Conservation (phyloP, 2,797 vertebrate species). For the Pristis pectinata region DNA sequence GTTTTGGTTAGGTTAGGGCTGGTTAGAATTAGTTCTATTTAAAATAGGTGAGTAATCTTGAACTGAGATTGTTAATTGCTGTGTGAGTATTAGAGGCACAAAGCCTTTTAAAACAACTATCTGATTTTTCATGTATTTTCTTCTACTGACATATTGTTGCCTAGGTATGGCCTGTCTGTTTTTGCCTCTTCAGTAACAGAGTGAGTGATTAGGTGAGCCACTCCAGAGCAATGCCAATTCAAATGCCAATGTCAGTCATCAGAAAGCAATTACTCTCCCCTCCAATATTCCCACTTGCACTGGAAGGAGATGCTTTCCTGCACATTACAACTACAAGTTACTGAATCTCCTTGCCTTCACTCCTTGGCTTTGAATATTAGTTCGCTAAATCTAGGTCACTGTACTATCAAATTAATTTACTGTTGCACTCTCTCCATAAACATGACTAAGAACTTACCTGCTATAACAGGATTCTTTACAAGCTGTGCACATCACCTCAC, state of each 20-base stretch:
- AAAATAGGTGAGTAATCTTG: background rate
- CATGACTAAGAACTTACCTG: background rate
- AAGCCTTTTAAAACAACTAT: background rate
- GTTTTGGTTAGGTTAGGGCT: background rate
- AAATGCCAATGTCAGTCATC: background rate
- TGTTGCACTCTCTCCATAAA: background rate
- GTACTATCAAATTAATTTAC: background rate
- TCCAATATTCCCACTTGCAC: background rate
- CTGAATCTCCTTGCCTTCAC: background rate
- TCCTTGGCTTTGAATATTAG: background rate
- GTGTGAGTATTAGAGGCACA: background rate
- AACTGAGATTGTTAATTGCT: background rate
- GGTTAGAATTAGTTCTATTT: background rate
- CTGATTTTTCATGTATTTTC: background rate
- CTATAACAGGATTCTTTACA: background rate
- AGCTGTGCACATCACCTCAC: background rate
- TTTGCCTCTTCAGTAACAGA: background rate
- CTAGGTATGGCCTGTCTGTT: background rate
- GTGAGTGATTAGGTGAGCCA: background rate
- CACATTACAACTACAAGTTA: background rate
- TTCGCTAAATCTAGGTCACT: background rate
- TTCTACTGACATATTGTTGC: background rate
- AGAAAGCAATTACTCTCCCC: background rate
- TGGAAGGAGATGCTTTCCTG: background rate
- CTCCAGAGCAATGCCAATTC: background rate